A percentile compares a stretch with the other conserved stretches of the same genome.
Conservation (phyloP, 2,888 invertebrate species). For the Atrina japonica region DNA sequence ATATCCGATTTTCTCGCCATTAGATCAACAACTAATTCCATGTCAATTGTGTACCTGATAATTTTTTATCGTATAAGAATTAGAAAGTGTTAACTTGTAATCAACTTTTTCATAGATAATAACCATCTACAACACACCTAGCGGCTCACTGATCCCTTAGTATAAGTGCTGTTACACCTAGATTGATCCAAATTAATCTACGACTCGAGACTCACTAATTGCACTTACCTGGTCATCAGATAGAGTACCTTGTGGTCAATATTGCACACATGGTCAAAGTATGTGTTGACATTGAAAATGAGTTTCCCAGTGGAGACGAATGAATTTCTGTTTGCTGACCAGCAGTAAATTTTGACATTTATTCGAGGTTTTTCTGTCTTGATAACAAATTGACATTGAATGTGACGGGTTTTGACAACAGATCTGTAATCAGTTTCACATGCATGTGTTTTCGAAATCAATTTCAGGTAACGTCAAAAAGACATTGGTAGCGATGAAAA, state of each 20-base stretch:
- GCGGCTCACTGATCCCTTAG: slow-evolving; percentile 5
- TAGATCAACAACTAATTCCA: neutral
- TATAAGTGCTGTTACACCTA: slow-evolving; percentile 24
- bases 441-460: no score
- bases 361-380: no score
- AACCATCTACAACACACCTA: neutral
- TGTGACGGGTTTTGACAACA: no score
- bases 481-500: no score
- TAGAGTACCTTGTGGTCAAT: slow-evolving; percentile 6
- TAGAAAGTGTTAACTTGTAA: slow-evolving; percentile 23
- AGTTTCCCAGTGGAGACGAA: slow-evolving; percentile 1
- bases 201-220: slow-evolving; percentile 15
- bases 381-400: no score
- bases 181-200: slow-evolving; percentile 14
- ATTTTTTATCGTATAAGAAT: neutral
- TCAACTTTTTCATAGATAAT: slow-evolving; percentile 18
- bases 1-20: no score
- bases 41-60: slow-evolving; percentile 3
- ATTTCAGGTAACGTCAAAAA: no score
- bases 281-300: slow-evolving; percentile 25
- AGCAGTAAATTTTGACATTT: no score
- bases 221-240: slow-evolving; percentile 16
- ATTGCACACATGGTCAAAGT: slow-evolving; percentile 13
- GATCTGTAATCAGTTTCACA: no score
- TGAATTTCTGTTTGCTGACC: neutral